These are phyloP conservation scores for Cebidichthys violaceus DNA, from an alignment of 2,113 vertebrate species.

Conservation along the genomic window DNA sequence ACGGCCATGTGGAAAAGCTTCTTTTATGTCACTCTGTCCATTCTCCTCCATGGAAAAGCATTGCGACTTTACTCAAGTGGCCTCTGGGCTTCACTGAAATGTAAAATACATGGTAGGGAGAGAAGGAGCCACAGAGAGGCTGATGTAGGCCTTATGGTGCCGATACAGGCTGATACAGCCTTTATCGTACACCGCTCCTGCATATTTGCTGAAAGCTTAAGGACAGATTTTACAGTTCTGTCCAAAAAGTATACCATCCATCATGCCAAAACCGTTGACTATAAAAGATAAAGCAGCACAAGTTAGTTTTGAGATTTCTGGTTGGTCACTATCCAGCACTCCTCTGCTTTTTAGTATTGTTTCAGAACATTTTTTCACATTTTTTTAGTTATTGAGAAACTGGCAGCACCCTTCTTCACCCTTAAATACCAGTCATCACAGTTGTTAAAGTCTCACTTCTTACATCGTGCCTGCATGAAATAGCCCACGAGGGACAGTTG, in stretches of 20 bases:
- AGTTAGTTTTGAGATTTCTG: constrained; percentile 20
- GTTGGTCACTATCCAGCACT: constrained; percentile 32
- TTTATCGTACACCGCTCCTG: constrained; percentile 30
- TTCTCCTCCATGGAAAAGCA: constrained; percentile 32
- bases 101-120: constrained; percentile 35
- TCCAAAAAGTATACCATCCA: constrained; percentile 8
- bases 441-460: constrained; percentile 39
- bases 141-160: constrained; percentile 51
- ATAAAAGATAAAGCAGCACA: constrained; percentile 5
- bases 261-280: constrained; percentile 4
- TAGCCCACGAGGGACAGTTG: neutral
- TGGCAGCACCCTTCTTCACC: constrained; percentile 24
- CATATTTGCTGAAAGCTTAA: constrained; percentile 26
- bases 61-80: constrained; percentile 24
- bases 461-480: constrained; percentile 27
- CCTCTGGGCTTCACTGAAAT: constrained; percentile 56
- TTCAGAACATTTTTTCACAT: constrained; percentile 42
- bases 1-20: constrained; percentile 26
- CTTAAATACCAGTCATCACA: constrained; percentile 45
- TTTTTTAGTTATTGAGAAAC: constrained; percentile 18
- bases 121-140: constrained; percentile 49
- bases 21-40: constrained; percentile 16
- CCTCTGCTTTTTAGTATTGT: constrained; percentile 41
- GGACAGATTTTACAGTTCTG: neutral
- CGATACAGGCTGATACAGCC: constrained; percentile 53